Evolutionary conservation across 2,888 invertebrate genomes (phyloP).

Genomic region (Synanthedon tipuliformis): DNA sequence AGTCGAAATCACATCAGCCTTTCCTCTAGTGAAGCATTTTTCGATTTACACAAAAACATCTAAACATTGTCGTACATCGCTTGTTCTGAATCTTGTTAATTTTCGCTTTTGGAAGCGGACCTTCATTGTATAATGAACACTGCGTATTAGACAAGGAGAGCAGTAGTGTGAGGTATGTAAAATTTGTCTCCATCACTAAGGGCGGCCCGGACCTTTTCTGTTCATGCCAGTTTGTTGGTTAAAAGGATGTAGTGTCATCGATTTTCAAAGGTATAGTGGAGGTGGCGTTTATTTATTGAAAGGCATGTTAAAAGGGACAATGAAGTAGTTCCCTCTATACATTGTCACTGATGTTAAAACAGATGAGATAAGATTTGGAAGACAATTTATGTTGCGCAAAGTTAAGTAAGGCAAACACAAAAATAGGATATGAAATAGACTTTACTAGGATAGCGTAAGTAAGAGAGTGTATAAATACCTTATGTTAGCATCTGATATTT

Average conservation of each 20-base stretch:
- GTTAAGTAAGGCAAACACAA: too few relatives aligned
- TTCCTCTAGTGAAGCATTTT: background rate
- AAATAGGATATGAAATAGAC: too few relatives aligned
- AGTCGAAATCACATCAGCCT: background rate
- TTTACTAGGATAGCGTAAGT: too few relatives aligned
- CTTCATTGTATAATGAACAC: background rate
- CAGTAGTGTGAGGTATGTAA: background rate
- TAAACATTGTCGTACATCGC: too few relatives aligned
- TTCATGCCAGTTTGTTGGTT: constrained; percentile 4
- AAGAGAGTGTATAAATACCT: too few relatives aligned
- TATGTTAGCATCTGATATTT: too few relatives aligned
- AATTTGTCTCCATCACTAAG: constrained; percentile 5
- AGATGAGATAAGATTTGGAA: too few relatives aligned
- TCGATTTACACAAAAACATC: background rate
- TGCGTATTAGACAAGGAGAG: background rate
- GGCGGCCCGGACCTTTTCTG: constrained; percentile 3
- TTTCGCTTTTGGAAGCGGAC: too few relatives aligned
- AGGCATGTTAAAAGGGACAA: background rate
- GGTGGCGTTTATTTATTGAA: background rate
- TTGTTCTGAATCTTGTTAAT: too few relatives aligned
- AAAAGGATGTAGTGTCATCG: constrained; percentile 4
- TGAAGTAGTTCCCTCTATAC: background rate
- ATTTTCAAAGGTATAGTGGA: background rate
- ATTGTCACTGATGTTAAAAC: too few relatives aligned
- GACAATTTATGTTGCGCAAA: too few relatives aligned